Conservation (phyloP, 2,888 invertebrate species). For the Malachius bipustulatus region DNA sequence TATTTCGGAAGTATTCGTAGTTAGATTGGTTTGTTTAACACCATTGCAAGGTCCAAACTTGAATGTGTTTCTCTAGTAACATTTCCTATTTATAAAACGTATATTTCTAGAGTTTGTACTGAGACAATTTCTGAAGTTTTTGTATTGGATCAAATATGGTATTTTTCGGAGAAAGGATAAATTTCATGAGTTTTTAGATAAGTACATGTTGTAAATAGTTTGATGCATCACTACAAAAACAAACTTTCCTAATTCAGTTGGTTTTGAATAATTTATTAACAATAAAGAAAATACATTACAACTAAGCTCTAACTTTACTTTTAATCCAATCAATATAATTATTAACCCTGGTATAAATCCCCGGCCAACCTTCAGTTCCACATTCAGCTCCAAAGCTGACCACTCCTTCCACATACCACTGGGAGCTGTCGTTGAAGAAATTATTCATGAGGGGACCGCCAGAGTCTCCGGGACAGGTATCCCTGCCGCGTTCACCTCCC, state of each 20-base stretch:
- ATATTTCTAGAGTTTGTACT: too few species aligned
- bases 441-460: slow-evolving; percentile 62
- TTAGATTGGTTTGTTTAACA: too few species aligned
- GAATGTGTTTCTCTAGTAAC: too few species aligned
- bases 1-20: too few species aligned
- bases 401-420: slow-evolving; percentile 45
- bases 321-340: slow-evolving; percentile 51
- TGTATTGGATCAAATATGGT: too few species aligned
- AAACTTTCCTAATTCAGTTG: too few species aligned
- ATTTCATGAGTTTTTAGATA: too few species aligned
- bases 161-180: too few species aligned
- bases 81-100: too few species aligned
- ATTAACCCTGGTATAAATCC: slow-evolving; percentile 53
- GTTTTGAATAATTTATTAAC: not conserved
- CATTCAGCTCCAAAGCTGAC: slow-evolving; percentile 61
- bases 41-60: too few species aligned
- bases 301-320: slow-evolving; percentile 19
- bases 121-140: too few species aligned
- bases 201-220: not conserved
- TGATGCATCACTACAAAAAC: not conserved
- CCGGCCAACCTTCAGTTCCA: slow-evolving; percentile 54
- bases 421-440: slow-evolving; percentile 21
- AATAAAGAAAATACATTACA: not conserved
- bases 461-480: slow-evolving; percentile 69
- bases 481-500: slow-evolving; percentile 52